These are phyloP conservation scores for Podarcis muralis DNA, from an alignment of 2,113 vertebrate genomes.

Conservation along the genomic window DNA sequence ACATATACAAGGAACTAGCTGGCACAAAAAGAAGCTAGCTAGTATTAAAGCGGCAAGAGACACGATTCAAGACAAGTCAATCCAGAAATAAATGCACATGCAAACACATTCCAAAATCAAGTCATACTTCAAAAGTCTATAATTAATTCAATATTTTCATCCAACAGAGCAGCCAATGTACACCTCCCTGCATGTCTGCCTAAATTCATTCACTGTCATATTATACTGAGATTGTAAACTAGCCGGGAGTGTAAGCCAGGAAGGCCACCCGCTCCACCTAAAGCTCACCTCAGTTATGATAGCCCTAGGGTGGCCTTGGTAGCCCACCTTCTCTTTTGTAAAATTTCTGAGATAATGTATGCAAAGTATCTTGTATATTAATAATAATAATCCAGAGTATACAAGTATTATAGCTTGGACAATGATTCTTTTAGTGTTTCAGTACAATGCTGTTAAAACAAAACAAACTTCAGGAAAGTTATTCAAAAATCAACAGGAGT, in stretches of 20 bases:
- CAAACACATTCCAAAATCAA: slow-evolving; percentile 6
- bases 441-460: neutral
- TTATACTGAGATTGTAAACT: neutral
- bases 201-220: neutral
- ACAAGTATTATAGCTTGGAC: too few species aligned
- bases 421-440: neutral
- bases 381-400: too few species aligned
- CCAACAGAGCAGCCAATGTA: neutral
- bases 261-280: neutral
- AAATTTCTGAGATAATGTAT: neutral
- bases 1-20: neutral
- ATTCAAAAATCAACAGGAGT: neutral
- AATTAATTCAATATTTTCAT: neutral
- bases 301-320: neutral
- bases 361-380: neutral
- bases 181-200: neutral
- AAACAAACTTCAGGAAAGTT: neutral
- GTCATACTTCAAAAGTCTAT: neutral
- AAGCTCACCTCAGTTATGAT: neutral
- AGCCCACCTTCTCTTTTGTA: neutral
- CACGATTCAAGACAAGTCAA: neutral
- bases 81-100: neutral
- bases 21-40: neutral
- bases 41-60: neutral
- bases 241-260: neutral